These are phyloP conservation scores for Chrysomallon squamiferum DNA, from an alignment of 1,140 invertebrate genomes.

Conservation along the genomic window DNA sequence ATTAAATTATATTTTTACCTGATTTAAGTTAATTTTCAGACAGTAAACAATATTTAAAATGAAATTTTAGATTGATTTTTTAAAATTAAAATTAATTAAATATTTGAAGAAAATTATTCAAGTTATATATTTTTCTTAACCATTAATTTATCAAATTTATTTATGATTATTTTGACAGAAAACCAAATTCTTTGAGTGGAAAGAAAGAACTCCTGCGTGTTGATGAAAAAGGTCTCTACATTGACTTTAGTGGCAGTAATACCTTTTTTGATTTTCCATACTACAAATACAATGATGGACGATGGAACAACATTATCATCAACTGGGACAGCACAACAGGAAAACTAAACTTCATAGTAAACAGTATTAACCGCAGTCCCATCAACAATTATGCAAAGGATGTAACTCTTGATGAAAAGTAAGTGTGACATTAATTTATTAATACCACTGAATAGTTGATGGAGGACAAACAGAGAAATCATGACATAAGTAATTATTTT, in stretches of 20 bases:
- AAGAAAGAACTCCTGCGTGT: slow-evolving; percentile 18
- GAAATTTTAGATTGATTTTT: no score
- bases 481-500: no score
- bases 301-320: slow-evolving; percentile 6
- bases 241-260: not conserved
- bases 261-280: not conserved
- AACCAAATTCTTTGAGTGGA: slow-evolving; percentile 14
- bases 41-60: no score
- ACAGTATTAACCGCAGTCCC: not conserved
- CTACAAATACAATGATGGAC: slow-evolving; percentile 2
- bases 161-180: not conserved
- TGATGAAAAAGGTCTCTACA: slow-evolving; percentile 4
- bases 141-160: no score
- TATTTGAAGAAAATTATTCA: no score
- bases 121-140: no score
- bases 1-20: no score
- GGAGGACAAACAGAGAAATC: no score
- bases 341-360: not conserved
- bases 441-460: no score
- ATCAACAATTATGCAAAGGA: slow-evolving; percentile 1
- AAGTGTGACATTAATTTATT: not conserved
- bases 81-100: no score
- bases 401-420: not conserved
- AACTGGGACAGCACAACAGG: slow-evolving; percentile 4
- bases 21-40: no score